These are phyloP conservation scores for Typhlomys cinereus DNA, from an alignment of 2,113 vertebrate genomes.

Conservation along the genomic window DNA sequence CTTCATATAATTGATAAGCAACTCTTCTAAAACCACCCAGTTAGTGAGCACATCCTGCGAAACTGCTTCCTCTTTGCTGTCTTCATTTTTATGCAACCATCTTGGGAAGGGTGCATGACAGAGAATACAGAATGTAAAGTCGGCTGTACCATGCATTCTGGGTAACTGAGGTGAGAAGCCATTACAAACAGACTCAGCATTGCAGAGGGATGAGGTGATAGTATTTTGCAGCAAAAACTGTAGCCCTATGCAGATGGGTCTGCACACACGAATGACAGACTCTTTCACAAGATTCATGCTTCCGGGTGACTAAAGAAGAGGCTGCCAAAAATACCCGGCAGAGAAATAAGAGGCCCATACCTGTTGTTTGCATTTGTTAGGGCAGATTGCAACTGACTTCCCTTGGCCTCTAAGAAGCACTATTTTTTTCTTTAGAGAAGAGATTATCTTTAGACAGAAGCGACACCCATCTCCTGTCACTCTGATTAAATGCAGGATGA, in stretches of 20 bases:
- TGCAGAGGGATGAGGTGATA: too few species aligned
- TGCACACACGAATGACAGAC: neutral
- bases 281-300: neutral
- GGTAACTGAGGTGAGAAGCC: neutral
- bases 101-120: neutral
- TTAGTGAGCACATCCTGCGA: neutral
- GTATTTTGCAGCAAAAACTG: neutral
- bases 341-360: neutral
- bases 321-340: rapidly evolving
- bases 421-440: constrained; percentile 47
- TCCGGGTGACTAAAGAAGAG: neutral
- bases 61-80: neutral
- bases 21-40: neutral
- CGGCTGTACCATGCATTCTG: too few species aligned
- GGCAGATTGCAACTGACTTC: constrained; percentile 16
- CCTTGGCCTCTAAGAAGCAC: neutral
- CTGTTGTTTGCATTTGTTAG: neutral
- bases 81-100: neutral
- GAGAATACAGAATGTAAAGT: neutral
- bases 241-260: neutral
- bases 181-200: neutral
- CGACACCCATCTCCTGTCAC: constrained; percentile 60
- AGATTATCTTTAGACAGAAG: constrained; percentile 54
- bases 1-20: neutral
- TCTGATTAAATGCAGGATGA: constrained; percentile 51